Evolutionary conservation across 1,140 invertebrate species (phyloP).

Genomic region (Eueides isabella): DNA sequence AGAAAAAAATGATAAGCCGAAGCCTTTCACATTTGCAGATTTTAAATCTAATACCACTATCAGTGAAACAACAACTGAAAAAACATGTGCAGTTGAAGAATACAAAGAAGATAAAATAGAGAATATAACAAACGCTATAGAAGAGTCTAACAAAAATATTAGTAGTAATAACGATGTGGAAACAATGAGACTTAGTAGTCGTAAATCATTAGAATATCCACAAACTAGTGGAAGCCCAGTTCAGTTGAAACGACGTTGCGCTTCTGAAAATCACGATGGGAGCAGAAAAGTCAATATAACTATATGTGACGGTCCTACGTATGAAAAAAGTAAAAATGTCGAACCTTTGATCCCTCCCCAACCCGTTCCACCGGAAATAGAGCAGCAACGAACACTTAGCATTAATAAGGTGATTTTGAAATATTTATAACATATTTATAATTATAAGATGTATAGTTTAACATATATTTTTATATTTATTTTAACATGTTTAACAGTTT

Average conservation of each 20-base stretch:
- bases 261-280: slow-evolving; percentile 52
- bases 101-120: slow-evolving; percentile 3
- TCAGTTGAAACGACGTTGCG: slow-evolving; percentile 41
- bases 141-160: background rate
- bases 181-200: slow-evolving; percentile 31
- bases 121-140: background rate
- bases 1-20: slow-evolving; percentile 60
- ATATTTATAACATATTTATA: too few relatives aligned
- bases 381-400: slow-evolving; percentile 88
- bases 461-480: too few relatives aligned
- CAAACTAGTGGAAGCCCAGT: slow-evolving; percentile 37
- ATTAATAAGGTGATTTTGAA: slow-evolving; percentile 87
- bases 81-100: background rate
- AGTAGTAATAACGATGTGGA: slow-evolving; percentile 1
- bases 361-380: slow-evolving; percentile 87
- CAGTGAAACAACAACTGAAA: slow-evolving; percentile 16
- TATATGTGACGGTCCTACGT: slow-evolving; percentile 82
- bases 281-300: slow-evolving; percentile 81
- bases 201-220: slow-evolving; percentile 37
- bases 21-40: slow-evolving; percentile 80
- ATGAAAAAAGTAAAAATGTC: slow-evolving; percentile 77
- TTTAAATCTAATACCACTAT: slow-evolving; percentile 57
- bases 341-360: slow-evolving; percentile 82
- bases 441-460: too few relatives aligned
- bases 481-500: too few relatives aligned